phyloP scores from a whole-genome alignment of 2,113 vertebrate species.

The Paracanthobrama guichenoti region DNA sequence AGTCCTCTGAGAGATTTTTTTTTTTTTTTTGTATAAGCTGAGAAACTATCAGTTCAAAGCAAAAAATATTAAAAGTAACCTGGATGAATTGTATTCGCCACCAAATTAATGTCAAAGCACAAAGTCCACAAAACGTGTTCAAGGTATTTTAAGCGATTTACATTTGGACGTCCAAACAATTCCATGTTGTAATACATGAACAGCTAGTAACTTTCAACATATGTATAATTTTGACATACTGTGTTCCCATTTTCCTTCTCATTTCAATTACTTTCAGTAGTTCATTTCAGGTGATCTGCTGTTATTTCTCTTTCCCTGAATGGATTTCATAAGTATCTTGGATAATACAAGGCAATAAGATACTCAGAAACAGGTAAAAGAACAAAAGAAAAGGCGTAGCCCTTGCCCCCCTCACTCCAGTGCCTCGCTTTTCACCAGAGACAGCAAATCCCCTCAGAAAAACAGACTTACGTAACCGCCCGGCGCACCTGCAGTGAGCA shows the following conservation, averaged over 20 bases:
- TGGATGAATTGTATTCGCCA: background rate
- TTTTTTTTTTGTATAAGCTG: background rate
- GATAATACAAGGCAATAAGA: slow-evolving; percentile 54
- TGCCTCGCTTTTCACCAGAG: slow-evolving; percentile 56
- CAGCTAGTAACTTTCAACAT: background rate
- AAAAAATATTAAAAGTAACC: background rate
- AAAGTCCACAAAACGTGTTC: background rate
- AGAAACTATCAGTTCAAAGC: background rate
- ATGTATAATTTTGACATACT: background rate
- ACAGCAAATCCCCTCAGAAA: slow-evolving; percentile 63
- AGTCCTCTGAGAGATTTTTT: background rate
- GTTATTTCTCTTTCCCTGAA: slow-evolving; percentile 27
- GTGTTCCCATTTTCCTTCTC: background rate
- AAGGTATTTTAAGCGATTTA: background rate
- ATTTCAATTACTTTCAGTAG: slow-evolving; percentile 37
- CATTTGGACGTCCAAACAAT: background rate
- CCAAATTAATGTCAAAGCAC: background rate
- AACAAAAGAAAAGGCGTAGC: slow-evolving; percentile 59
- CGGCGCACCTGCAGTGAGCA: slow-evolving; percentile 56
- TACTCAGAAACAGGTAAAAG: slow-evolving; percentile 51
- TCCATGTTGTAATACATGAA: background rate
- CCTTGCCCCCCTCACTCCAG: slow-evolving; percentile 15
- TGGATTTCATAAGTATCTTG: slow-evolving; percentile 40
- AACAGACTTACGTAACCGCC: slow-evolving; percentile 59
- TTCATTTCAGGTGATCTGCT: slow-evolving; percentile 40